Evolutionary conservation across 1,140 invertebrate genomes (phyloP).

Genomic region (Fopius arisanus): DNA sequence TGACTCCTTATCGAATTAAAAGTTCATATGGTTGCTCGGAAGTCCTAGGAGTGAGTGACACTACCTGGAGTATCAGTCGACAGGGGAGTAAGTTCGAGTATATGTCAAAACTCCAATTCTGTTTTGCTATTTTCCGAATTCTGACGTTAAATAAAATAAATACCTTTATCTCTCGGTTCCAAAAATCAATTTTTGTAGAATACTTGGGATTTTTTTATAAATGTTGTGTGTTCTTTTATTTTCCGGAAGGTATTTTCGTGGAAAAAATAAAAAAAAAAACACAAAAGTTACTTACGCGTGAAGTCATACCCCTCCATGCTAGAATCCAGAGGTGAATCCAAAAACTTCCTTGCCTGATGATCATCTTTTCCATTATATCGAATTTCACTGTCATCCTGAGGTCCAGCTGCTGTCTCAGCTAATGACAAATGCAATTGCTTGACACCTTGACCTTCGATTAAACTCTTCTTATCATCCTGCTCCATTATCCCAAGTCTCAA

Average conservation of each 20-base stretch:
- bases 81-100: not conserved
- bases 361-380: not conserved
- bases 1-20: conserved; percentile 15
- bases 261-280: too few species aligned
- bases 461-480: not conserved
- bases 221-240: too few species aligned
- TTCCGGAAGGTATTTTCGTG: too few species aligned
- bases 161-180: too few species aligned
- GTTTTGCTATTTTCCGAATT: too few species aligned
- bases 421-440: conserved; percentile 20
- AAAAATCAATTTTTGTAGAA: too few species aligned
- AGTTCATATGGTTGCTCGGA: conserved; percentile 15
- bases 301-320: not conserved
- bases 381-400: not conserved
- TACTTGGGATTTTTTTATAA: too few species aligned
- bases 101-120: not conserved
- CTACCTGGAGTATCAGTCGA: not conserved
- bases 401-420: not conserved
- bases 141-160: too few species aligned
- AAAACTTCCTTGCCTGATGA: not conserved
- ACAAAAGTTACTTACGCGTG: not conserved
- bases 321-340: not conserved
- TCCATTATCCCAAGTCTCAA: not conserved
- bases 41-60: conserved; percentile 8
- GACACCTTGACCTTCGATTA: conserved; percentile 9